A percentile compares a stretch with the other conserved stretches of the same genome.
phyloP scores from a whole-genome alignment of 2,888 invertebrate species.

The Sarcophaga carnaria region DNA sequence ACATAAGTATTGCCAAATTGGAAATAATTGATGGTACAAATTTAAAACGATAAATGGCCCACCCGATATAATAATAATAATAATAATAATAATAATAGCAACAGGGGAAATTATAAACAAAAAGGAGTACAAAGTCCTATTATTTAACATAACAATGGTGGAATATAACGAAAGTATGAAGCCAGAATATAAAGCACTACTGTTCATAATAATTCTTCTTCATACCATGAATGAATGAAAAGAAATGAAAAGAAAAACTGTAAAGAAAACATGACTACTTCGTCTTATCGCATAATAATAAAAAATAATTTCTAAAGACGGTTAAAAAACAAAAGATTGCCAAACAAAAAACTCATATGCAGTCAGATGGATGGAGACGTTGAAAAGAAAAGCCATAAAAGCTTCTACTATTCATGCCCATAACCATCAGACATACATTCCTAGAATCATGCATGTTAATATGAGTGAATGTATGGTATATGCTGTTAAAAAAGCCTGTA shows the following conservation, averaged over 20 bases:
- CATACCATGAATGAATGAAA: slow-evolving; percentile 19
- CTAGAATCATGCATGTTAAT: no score
- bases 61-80: no score
- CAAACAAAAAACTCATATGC: slow-evolving; percentile 23
- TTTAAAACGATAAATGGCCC: no score
- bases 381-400: slow-evolving; percentile 2
- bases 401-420: slow-evolving; percentile 37
- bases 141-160: slow-evolving; percentile 59
- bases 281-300: slow-evolving; percentile 61
- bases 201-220: no score
- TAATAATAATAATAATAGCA: slow-evolving; percentile 11
- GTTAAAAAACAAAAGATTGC: slow-evolving; percentile 55
- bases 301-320: slow-evolving; percentile 60
- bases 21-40: no score
- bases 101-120: slow-evolving; percentile 58
- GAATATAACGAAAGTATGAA: not conserved
- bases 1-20: no score
- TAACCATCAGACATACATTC: slow-evolving; percentile 3
- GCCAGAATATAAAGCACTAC: not conserved
- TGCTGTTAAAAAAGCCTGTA: no score
- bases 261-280: slow-evolving; percentile 54
- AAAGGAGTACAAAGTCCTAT: slow-evolving; percentile 53
- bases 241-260: slow-evolving; percentile 42
- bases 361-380: slow-evolving; percentile 30
- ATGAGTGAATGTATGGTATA: no score